Percentiles rank a stretch among this genome's conserved stretches.
These are phyloP conservation scores for Dendrolimus kikuchii DNA, from an alignment of 1,140 invertebrate species.

Conservation along the genomic window DNA sequence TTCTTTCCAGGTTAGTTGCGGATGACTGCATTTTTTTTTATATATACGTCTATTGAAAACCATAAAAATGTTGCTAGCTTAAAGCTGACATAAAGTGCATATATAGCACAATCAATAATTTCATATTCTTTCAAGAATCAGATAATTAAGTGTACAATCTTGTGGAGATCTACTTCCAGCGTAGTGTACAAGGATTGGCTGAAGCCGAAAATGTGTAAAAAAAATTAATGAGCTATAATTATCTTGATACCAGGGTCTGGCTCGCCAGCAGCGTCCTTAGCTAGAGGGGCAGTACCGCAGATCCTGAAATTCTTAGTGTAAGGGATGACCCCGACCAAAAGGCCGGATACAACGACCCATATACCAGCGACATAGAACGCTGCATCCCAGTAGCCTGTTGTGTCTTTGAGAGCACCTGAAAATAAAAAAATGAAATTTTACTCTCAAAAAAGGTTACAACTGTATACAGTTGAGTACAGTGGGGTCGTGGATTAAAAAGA, in stretches of 20 bases:
- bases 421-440: slow-evolving; percentile 30
- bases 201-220: neutral
- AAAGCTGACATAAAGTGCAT: no score
- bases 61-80: no score
- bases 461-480: neutral
- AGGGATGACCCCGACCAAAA: slow-evolving; percentile 80
- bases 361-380: slow-evolving; percentile 84
- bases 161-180: no score
- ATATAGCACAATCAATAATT: no score
- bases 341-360: slow-evolving; percentile 83
- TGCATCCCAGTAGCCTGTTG: slow-evolving; percentile 79
- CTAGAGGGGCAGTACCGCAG: slow-evolving; percentile 75
- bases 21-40: no score
- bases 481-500: no score
- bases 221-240: slow-evolving; percentile 52
- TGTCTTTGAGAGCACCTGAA: slow-evolving; percentile 79
- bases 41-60: no score
- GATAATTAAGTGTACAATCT: no score
- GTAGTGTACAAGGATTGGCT: no score
- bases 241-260: slow-evolving; percentile 56
- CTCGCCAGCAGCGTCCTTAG: slow-evolving; percentile 70
- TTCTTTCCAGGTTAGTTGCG: no score
- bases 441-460: neutral
- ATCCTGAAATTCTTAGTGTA: slow-evolving; percentile 78
- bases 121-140: no score